Base-by-base conservation (phyloP, 2,888 invertebrate genomes). In the Rotaria sp. region DNA sequence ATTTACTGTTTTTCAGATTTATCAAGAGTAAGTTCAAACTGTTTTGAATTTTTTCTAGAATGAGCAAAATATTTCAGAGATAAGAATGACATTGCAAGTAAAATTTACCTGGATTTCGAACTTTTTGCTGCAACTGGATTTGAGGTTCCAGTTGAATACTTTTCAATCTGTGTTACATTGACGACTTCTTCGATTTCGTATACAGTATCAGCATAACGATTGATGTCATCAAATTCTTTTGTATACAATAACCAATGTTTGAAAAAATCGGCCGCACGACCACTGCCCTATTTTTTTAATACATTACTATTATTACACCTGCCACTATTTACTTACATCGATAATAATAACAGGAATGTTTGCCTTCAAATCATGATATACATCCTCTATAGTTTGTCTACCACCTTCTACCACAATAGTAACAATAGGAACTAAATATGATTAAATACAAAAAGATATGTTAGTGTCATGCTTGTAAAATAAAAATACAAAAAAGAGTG, bases 281-380 rank as follows among this genome's bases (percentile, higher is more conserved):
- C 80, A 13, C 80, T 80, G 11, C 80, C 80, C 80, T 80, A 35
- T 41, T 80, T 13, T n/a, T 8, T 1, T 11, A 21, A 30, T 35
- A 30, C 10, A 1, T n/a, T n/a, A 1, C 2, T 10, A 67, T 15
- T 30, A 30, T 24, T 67, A 30, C 10, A 5, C 5, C 15, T 2
- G 4, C 8, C 10, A 30, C 13, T 1, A 41, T 41, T 8, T 45
- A 80, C 45, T 45, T 80, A 80, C 80, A n/a, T 80, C 80, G 15
- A 80, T 80, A 13, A 80, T 80, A 45, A 80, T 10, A 35, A 80
- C 45, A 45, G 80, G 80, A 45, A 80, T 80, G 45, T 80, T 80
- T 4, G 26, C 45, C 2, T 11, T 26, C n/a, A 80, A 80, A 80
- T 80, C 80, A 45, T 80, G n/a, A 21, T 80, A 80, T 7, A 80